Base-by-base conservation (phyloP, 2,888 invertebrate species). In the Hermodice carunculata region DNA sequence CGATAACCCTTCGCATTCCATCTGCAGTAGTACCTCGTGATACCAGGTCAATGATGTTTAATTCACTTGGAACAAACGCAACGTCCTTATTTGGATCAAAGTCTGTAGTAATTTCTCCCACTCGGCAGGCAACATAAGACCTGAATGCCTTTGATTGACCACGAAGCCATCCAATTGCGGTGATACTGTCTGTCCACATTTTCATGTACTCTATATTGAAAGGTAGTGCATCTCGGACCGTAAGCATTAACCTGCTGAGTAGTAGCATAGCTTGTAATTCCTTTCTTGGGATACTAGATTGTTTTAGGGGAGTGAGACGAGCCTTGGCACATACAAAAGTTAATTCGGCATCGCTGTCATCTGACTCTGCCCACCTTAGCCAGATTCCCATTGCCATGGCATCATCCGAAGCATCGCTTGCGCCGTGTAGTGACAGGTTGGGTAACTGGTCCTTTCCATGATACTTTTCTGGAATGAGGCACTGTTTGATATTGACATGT, bases 91-190 rank as follows among this genome's bases (percentile, higher is more conserved):
- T 8, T 5, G 48, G 58, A 26, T 57, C 43, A 26, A 51, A 57
- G 48, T 57, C 26, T 32, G 51, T 8, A n/a, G 58, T 57, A 5
- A 57, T 58, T 24, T 59, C 60, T 11, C 60, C 56, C 4, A 59
- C 60, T 19, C 60, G 60, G 24, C 37, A 56, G n/a, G 60, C 58
- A 17, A 59, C 53, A 24, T 59, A 59, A 3, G 60, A 59, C 11
- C 44, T 22, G 28, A 26, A 57, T n/a, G 43, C 17, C 19, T 57
- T 57, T 19, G 57, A 57, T 11, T 59, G 60, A n/a, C 60, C 60
- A 6, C 52, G 22, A 4, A 59, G 34, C 60, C 60, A 59, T 19
- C 60, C n/a, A 14, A 59, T 59, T 11, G 29, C 57, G 22, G 44
- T 57, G 3, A 49, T 19, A 14, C 57, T 57, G 44, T 57, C 57